Evolutionary conservation across 2,888 invertebrate species (phyloP).

Genomic region (Megaustenia siamemsis): DNA sequence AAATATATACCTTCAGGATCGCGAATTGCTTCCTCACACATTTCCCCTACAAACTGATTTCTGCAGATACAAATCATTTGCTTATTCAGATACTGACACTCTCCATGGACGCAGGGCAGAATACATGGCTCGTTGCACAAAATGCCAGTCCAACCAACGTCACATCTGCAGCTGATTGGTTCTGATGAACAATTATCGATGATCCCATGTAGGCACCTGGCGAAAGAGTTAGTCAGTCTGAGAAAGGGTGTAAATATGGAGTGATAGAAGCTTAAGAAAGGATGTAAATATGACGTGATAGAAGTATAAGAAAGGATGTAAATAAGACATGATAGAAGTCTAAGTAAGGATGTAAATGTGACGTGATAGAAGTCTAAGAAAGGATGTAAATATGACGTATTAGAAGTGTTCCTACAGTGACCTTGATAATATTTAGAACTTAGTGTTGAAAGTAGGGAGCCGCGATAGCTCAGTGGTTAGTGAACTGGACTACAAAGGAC

Average conservation of each 20-base stretch:
- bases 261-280: neutral
- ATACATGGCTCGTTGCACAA: conserved; percentile 7
- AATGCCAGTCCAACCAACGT: neutral
- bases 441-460: no score
- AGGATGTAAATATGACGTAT: no score
- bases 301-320: neutral
- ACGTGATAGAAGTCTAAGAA: neutral
- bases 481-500: no score
- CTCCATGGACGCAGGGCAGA: conserved; percentile 7
- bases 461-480: no score
- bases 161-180: conserved; percentile 19
- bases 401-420: no score
- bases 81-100: neutral
- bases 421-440: no score
- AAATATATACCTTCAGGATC: conserved; percentile 45
- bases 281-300: neutral
- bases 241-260: neutral
- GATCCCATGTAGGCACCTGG: conserved; percentile 4
- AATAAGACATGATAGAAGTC: no score
- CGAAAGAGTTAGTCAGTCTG: no score
- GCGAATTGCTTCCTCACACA: neutral
- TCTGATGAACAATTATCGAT: neutral
- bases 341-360: neutral
- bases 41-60: neutral
- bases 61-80: conserved; percentile 23